phyloP scores from a whole-genome alignment of 2,797 vertebrate genomes.

The Antennarius maculatus region DNA sequence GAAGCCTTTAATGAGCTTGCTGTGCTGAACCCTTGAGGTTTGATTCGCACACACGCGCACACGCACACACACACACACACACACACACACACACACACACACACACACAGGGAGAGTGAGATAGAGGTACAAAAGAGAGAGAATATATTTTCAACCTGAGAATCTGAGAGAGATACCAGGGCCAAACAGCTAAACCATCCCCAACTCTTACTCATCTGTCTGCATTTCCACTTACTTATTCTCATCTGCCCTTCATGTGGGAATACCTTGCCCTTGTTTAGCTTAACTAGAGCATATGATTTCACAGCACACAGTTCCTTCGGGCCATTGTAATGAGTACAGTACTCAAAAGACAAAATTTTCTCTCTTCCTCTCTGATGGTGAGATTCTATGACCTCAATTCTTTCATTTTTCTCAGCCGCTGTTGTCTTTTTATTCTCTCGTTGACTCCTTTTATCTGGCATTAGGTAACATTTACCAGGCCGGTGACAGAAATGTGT shows the following conservation, averaged over 20 bases:
- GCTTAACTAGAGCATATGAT: conserved; percentile 81
- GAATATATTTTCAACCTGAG: conserved; percentile 63
- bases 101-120: not conserved
- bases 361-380: conserved; percentile 56
- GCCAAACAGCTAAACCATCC: conserved; percentile 62
- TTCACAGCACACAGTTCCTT: conserved; percentile 73
- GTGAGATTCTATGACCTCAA: conserved; percentile 68
- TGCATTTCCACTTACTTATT: conserved; percentile 68
- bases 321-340: conserved; percentile 75
- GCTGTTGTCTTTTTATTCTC: conserved; percentile 20
- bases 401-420: conserved; percentile 53
- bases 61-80: not conserved
- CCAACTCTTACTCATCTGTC: conserved; percentile 63
- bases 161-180: conserved; percentile 63
- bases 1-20: conserved; percentile 84
- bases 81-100: no score
- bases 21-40: conserved; percentile 76
- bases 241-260: conserved; percentile 75
- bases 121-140: not conserved
- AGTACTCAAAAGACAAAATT: conserved; percentile 75
- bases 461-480: conserved; percentile 52
- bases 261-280: conserved; percentile 80
- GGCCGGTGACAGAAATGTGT: conserved; percentile 37
- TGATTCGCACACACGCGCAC: conserved; percentile 56
- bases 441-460: conserved; percentile 45